These are phyloP conservation scores for Denticeps clupeoides DNA, from an alignment of 2,797 vertebrate genomes.

Conservation along the genomic window DNA sequence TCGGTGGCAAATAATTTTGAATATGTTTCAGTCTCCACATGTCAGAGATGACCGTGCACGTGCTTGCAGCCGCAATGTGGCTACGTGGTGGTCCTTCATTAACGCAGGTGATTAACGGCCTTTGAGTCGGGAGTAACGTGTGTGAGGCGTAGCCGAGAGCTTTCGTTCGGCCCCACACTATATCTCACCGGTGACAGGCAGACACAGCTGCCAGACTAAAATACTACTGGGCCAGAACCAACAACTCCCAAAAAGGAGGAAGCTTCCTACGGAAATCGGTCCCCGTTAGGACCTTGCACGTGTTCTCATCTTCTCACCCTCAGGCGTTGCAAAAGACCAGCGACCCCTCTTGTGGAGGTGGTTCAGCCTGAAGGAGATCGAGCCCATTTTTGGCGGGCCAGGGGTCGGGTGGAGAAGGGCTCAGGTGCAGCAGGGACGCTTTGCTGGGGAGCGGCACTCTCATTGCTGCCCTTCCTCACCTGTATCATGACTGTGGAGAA, in stretches of 20 bases:
- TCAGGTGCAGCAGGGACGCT: slow-evolving; percentile 33
- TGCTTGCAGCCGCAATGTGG: too few species aligned
- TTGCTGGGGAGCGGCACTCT: slow-evolving; percentile 20
- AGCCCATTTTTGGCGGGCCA: slow-evolving; percentile 60
- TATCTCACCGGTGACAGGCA: slow-evolving; percentile 63
- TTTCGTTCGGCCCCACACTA: slow-evolving; percentile 31
- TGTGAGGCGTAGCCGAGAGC: background rate
- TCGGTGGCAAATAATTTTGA: too few species aligned
- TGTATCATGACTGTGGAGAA: slow-evolving; percentile 57
- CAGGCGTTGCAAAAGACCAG: background rate
- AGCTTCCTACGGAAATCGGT: too few species aligned
- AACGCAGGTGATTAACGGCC: too few species aligned
- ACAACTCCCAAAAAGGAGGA: slow-evolving; percentile 51
- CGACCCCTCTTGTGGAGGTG: slow-evolving; percentile 28
- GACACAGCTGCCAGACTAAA: slow-evolving; percentile 82
- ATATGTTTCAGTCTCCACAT: too few species aligned
- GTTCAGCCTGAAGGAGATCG: slow-evolving; percentile 33
- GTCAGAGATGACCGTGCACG: too few species aligned
- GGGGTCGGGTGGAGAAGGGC: slow-evolving; percentile 30
- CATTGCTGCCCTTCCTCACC: slow-evolving; percentile 9
- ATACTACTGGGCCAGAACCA: slow-evolving; percentile 52
- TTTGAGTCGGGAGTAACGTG: background rate
- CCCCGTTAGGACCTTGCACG: too few species aligned
- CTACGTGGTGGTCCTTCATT: too few species aligned
- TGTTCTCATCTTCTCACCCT: slow-evolving; percentile 9